Percentiles rank a stretch among this genome's conserved stretches.
Evolutionary conservation across 2,113 vertebrate species (phyloP).

Genomic region (Sylvia atricapilla): DNA sequence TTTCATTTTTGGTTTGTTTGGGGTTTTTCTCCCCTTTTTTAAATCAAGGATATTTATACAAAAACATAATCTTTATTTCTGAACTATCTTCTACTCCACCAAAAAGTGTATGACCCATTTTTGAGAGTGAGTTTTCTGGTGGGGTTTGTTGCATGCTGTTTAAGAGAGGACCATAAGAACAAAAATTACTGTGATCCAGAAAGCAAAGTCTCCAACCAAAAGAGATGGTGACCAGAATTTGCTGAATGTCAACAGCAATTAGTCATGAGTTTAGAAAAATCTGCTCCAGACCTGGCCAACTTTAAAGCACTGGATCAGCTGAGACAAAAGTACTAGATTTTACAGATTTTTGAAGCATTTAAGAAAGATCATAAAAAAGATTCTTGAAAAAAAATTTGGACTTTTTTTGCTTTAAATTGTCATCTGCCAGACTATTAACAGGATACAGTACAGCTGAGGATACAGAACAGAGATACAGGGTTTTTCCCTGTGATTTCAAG

Average conservation of each 20-base stretch:
- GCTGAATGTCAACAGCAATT: background rate
- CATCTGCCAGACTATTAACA: background rate
- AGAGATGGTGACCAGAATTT: background rate
- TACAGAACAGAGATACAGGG: background rate
- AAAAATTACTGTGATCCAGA: background rate
- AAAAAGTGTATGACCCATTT: background rate
- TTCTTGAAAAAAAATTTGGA: background rate
- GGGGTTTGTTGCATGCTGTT: background rate
- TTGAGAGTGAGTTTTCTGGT: background rate
- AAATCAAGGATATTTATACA: constrained; percentile 30
- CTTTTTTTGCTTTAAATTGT: background rate
- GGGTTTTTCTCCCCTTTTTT: background rate
- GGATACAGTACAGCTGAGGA: background rate
- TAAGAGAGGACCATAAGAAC: background rate
- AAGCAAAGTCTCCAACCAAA: background rate
- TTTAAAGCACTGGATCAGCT: background rate
- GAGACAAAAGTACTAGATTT: background rate
- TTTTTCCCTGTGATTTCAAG: background rate
- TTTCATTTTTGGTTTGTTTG: background rate
- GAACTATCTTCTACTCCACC: background rate
- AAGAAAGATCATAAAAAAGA: background rate
- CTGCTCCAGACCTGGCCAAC: background rate
- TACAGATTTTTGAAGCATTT: background rate
- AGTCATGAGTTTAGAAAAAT: background rate
- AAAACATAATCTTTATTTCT: background rate